Evolutionary conservation across 2,797 vertebrate species (phyloP).

Genomic region (Nyctalus aviator): DNA sequence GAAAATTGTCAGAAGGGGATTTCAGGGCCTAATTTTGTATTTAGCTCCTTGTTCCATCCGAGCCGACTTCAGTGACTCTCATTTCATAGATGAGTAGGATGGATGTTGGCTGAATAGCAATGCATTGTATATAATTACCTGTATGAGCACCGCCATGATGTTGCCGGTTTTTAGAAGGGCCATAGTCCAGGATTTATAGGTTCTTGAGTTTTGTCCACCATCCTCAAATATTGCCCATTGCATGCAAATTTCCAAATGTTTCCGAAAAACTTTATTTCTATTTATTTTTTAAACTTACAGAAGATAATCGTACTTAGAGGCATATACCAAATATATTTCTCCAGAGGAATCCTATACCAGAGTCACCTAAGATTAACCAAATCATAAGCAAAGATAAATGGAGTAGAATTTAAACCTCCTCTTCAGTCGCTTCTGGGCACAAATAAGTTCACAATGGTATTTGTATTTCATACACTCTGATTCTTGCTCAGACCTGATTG

Average conservation of each 20-base stretch:
- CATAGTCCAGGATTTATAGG: neutral
- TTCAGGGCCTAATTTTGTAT: neutral
- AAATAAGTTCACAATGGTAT: neutral
- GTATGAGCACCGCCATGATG: neutral
- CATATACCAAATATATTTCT: neutral
- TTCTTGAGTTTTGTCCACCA: neutral
- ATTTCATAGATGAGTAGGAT: neutral
- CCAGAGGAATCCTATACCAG: neutral
- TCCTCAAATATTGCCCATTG: neutral
- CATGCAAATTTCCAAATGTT: neutral
- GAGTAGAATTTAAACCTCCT: neutral
- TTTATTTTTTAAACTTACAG: neutral
- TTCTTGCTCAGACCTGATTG: neutral
- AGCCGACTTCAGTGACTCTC: neutral
- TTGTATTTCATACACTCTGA: neutral
- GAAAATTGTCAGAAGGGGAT: neutral
- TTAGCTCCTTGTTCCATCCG: neutral
- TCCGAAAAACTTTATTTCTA: neutral
- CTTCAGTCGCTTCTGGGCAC: neutral
- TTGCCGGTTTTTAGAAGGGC: neutral
- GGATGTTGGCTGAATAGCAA: neutral
- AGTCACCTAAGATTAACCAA: neutral
- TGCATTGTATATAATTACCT: neutral
- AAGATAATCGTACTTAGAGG: neutral
- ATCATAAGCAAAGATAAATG: neutral